Conservation (phyloP, 2,888 invertebrate genomes). For the Epinotia ramella region DNA sequence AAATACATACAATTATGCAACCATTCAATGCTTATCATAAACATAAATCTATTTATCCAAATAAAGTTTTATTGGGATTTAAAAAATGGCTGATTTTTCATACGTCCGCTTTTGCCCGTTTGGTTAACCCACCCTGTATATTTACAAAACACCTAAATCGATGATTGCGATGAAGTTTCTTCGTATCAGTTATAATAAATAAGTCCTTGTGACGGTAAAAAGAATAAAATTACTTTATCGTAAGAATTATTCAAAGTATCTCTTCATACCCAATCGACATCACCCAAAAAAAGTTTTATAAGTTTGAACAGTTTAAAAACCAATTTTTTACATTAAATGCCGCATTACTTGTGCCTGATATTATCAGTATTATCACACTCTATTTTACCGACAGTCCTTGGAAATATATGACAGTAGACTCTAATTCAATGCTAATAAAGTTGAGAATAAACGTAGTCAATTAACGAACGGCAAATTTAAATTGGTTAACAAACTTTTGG, state of each 20-base stretch:
- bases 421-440: background rate
- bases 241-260: conserved; percentile 12
- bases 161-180: too few relatives aligned
- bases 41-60: too few relatives aligned
- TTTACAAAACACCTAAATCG: too few relatives aligned
- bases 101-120: too few relatives aligned
- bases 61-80: too few relatives aligned
- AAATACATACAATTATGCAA: too few relatives aligned
- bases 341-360: conserved; percentile 32
- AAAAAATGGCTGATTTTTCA: too few relatives aligned
- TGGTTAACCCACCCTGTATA: too few relatives aligned
- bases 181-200: background rate
- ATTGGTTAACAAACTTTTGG: conserved; percentile 18
- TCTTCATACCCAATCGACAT: background rate
- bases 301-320: conserved; percentile 43
- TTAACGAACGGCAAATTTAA: background rate
- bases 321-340: conserved; percentile 40
- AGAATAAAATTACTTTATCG: conserved; percentile 6
- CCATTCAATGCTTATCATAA: too few relatives aligned
- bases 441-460: background rate
- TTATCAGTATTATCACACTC: conserved; percentile 8
- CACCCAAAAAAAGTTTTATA: conserved; percentile 30
- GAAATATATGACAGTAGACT: background rate
- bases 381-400: background rate
- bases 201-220: background rate